phyloP scores from a whole-genome alignment of 2,113 vertebrate genomes.

The Gymnobelideus leadbeateri region DNA sequence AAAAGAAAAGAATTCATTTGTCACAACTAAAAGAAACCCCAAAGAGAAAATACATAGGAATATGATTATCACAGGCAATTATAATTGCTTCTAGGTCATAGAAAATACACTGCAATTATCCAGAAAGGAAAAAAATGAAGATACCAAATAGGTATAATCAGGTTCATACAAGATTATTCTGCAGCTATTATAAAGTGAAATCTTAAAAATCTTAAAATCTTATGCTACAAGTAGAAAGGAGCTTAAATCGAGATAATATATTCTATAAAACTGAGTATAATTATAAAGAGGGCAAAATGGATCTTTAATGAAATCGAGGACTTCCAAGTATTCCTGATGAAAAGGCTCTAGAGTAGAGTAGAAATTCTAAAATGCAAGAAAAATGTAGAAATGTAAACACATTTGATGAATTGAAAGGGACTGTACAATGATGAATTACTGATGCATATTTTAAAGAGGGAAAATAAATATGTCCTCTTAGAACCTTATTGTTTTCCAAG shows the following conservation, averaged over 20 bases:
- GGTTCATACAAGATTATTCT: background rate
- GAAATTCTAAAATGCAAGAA: background rate
- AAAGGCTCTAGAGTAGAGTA: background rate
- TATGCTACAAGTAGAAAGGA: background rate
- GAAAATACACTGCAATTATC: background rate
- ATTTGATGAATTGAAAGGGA: background rate
- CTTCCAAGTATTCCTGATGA: background rate
- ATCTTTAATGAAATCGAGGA: background rate
- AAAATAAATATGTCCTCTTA: background rate
- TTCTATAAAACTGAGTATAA: background rate
- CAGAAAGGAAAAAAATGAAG: background rate
- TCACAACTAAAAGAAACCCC: too few relatives aligned
- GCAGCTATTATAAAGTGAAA: background rate
- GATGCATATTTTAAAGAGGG: background rate
- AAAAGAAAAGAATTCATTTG: too few relatives aligned
- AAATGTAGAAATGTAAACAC: background rate
- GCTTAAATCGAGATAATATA: background rate
- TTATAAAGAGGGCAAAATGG: background rate
- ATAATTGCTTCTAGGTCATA: background rate
- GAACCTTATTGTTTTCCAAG: background rate
- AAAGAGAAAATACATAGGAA: background rate
- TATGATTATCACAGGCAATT: background rate
- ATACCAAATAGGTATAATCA: background rate
- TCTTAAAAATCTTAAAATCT: too few relatives aligned
- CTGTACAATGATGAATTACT: background rate